phyloP scores from a whole-genome alignment of 2,888 invertebrate species.

The Caprella mutica region DNA sequence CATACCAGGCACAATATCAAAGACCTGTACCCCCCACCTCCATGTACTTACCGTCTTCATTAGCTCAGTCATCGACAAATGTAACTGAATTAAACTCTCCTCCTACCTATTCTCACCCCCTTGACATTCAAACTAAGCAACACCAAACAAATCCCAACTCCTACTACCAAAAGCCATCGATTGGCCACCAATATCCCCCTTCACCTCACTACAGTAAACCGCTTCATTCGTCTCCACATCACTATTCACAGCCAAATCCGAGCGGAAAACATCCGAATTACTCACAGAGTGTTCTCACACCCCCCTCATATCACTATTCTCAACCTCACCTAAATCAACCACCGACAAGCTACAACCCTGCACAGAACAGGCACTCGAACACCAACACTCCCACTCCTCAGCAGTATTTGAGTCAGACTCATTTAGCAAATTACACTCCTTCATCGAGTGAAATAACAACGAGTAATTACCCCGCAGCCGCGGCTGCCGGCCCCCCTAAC shows the following conservation, averaged over 20 bases:
- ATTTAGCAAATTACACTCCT: too few species aligned
- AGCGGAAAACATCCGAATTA: too few species aligned
- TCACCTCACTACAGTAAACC: neutral
- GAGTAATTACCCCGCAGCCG: neutral
- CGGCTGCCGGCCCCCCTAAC: slow-evolving; percentile 18
- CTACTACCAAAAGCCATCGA: neutral
- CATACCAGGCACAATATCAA: slow-evolving; percentile 19
- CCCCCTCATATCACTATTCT: neutral
- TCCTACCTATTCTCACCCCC: neutral
- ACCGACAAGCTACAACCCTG: too few species aligned
- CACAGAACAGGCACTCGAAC: too few species aligned
- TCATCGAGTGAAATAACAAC: too few species aligned
- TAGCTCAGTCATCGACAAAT: too few species aligned
- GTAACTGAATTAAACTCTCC: slow-evolving; percentile 5
- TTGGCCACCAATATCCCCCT: neutral
- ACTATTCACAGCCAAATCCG: slow-evolving; percentile 2
- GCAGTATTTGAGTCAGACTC: too few species aligned
- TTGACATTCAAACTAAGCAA: neutral
- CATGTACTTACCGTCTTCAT: too few species aligned
- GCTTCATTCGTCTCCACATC: neutral
- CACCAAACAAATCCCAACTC: neutral
- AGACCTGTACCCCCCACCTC: too few species aligned
- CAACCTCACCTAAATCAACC: too few species aligned
- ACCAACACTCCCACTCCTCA: too few species aligned
- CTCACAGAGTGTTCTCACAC: too few species aligned